These are phyloP conservation scores for Ceryle rudis DNA, from an alignment of 2,797 vertebrate genomes.

Conservation along the genomic window DNA sequence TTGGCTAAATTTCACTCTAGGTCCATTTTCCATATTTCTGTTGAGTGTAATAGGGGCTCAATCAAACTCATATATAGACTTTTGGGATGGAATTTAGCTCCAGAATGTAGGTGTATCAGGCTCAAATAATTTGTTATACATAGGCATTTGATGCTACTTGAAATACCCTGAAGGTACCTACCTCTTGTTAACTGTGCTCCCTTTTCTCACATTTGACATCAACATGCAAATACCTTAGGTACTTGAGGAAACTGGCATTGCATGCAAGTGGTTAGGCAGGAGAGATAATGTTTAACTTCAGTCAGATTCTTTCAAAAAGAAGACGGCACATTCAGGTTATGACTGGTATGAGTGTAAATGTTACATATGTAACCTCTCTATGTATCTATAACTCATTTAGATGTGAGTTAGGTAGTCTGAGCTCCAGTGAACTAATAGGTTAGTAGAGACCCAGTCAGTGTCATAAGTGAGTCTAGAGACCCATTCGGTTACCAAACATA, in stretches of 20 bases:
- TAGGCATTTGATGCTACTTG: not conserved
- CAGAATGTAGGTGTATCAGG: not conserved
- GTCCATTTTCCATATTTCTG: not conserved
- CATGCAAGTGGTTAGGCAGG: not conserved
- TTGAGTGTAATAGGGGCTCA: not conserved
- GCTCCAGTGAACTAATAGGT: not conserved
- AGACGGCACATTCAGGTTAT: not conserved
- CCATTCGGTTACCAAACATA: not conserved
- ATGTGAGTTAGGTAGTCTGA: not conserved
- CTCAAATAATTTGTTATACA: not conserved
- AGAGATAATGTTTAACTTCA: not conserved
- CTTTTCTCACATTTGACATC: not conserved
- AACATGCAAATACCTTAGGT: not conserved
- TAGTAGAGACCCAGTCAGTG: not conserved
- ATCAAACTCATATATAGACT: not conserved
- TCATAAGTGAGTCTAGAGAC: not conserved
- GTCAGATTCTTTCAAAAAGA: not conserved
- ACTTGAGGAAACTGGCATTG: not conserved
- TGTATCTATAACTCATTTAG: not conserved
- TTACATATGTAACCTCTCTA: not conserved
- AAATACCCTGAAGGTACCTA: not conserved
- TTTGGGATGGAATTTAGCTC: not conserved
- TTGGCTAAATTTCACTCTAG: not conserved
- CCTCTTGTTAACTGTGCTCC: not conserved
- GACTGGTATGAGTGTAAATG: not conserved